phyloP scores from a whole-genome alignment of 2,113 vertebrate genomes.

The Actenoides lindsayi region DNA sequence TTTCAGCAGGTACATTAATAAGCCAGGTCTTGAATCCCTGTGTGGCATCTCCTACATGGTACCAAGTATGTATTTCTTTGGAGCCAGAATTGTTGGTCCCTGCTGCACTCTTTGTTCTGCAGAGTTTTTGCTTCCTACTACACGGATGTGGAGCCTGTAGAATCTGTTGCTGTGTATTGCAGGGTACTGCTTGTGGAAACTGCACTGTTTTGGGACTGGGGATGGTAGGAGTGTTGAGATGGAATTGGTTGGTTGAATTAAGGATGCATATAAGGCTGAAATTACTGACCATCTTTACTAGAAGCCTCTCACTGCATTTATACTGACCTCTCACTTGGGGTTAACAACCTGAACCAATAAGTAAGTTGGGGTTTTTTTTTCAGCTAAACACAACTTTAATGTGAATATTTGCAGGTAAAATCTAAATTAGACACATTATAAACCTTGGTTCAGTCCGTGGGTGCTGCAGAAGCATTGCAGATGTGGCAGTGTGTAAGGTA shows the following conservation, averaged over 20 bases:
- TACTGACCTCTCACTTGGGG: neutral
- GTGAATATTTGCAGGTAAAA: neutral
- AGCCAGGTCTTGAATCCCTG: neutral
- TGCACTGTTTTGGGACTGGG: neutral
- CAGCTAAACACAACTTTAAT: neutral
- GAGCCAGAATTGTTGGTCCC: neutral
- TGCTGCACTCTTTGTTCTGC: neutral
- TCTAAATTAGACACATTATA: neutral
- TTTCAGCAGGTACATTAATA: neutral
- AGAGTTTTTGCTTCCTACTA: neutral
- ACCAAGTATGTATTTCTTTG: neutral
- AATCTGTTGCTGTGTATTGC: neutral
- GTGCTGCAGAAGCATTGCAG: neutral
- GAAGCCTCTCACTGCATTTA: neutral
- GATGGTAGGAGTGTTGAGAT: neutral
- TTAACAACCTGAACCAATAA: neutral
- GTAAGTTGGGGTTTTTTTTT: neutral
- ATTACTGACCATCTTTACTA: neutral
- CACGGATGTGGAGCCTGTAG: neutral
- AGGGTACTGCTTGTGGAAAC: neutral
- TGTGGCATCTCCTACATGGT: neutral
- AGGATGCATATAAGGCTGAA: neutral
- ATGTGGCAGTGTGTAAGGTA: neutral
- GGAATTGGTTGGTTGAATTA: neutral
- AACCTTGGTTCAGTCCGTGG: neutral